These are phyloP conservation scores for Chloroclystis v-ata DNA, from an alignment of 2,888 invertebrate genomes.

Conservation along the genomic window DNA sequence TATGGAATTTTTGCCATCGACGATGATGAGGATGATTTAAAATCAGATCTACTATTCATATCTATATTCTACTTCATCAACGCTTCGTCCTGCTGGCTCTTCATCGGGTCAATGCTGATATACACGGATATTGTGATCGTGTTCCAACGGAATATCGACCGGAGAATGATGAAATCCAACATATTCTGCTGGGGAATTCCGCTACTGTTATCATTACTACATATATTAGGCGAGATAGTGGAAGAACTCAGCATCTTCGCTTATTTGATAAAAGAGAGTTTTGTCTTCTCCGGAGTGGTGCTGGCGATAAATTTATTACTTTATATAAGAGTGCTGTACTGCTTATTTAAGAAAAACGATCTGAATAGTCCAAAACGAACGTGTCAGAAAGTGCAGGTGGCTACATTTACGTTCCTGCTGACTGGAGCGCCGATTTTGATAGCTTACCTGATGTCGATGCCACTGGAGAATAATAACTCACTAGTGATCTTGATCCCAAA, in stretches of 20 bases:
- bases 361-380: background rate
- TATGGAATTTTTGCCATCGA: background rate
- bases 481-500: background rate
- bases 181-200: constrained; percentile 24
- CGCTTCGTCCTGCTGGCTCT: constrained; percentile 23
- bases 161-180: constrained; percentile 21
- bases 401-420: constrained; percentile 4
- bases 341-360: constrained; percentile 8
- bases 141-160: constrained; percentile 12
- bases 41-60: background rate
- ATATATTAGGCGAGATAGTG: background rate
- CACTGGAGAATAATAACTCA: background rate
- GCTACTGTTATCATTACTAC: background rate
- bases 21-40: background rate
- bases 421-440: constrained; percentile 14
- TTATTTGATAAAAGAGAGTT: constrained; percentile 4
- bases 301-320: constrained; percentile 10
- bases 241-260: background rate
- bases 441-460: background rate
- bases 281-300: constrained; percentile 4
- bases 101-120: constrained; percentile 18
- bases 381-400: constrained; percentile 12
- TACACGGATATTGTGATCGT: constrained; percentile 25
- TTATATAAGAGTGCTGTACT: constrained; percentile 7
- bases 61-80: constrained; percentile 12